Base-by-base conservation (phyloP, 2,797 vertebrate genomes). In the Pseudochaenichthys georgianus region DNA sequence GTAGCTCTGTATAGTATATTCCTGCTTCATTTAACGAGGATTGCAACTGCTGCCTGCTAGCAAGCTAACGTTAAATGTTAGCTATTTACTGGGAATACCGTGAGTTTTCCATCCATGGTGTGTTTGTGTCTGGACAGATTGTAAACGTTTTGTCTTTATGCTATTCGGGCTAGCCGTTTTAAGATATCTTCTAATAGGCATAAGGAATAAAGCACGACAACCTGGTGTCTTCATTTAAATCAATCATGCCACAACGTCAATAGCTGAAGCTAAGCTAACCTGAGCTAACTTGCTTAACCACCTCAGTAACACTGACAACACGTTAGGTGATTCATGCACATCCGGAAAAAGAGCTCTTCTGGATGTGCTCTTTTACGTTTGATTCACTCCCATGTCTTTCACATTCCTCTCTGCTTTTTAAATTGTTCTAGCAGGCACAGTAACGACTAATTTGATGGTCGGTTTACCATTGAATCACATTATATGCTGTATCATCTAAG, bases 221-320 rank as follows among this genome's bases (percentile, higher is more conserved):
- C 4, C 3, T 48, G 15, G 3, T 1, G 41, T 55, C 16, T 34
- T 59, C 0, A 34, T 4, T 19, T 9, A 52, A 67, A 15, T 52
- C 12, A 3, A 12, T 15, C 0, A 11, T 50, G 10, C 11, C 46
- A 9, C 50, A 38, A n/a, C 38, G 45, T 16, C 16, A 65, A 28
- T n/a, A 38, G 13, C 0, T 57, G 31, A 21, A 16, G 72, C 75
- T 67, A 71, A 83, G 78, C 71, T 64, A 88, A 64, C 47, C 5
- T 17, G 3, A 9, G 71, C 74, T 78, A 77, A 64, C 65, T 50
- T 47, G 38, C 11, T 55, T 5, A 23, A 69, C 62, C 61, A 45
- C 34, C 17, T 34, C 13, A 61, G 28, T 45, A 17, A 45, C 19
- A 28, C 13, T 42, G 21, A 38, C 15, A 65, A 23, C 1, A 9